Evolutionary conservation across 1,140 invertebrate genomes (phyloP), one percentile per base, ranked within the genome.

Genomic region (Condylostylus longicornis): DNA sequence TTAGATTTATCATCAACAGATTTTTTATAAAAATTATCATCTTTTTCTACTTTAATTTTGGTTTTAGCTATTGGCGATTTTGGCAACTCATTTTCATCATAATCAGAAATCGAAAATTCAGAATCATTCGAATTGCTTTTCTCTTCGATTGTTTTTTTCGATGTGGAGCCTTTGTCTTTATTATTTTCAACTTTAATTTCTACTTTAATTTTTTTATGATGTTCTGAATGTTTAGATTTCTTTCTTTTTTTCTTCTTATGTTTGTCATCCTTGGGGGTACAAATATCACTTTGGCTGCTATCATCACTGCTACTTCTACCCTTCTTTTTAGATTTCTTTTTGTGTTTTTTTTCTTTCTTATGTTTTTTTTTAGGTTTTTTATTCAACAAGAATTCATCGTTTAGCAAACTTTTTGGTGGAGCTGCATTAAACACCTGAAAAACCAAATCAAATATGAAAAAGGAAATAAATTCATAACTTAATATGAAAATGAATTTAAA

Each of bases 291-390:
- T 5, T 67, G 66, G 0, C 60, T 60, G 4, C 62, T 65, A 30
- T 65, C 58, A 13, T 68, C 64, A 37, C 64, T 66, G 12, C 55
- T 61, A 10, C 60, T 68, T 27, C 68, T 67, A 43, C 65, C 68
- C 33, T 54, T 62, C 30, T 69, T 71, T 45, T 64, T 67, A 6
- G 61, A 58, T 47, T 76, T 40, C n/a, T 54, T 57, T 37, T 71
- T 70, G 50, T 61, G 62, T 18, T 61, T 66, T 18, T 64, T 63
- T 23, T 66, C 65, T 35, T 69, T 65, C 33, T 71, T 72, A 29
- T 66, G 66, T 35, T 71, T 68, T 30, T 48, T 50, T 22, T 63
- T 64, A 3, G 48, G 50, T 36, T 63, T 64, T 20, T 66, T 65
- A 17, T 44, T 27, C 1, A 53, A 35, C 19, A 50, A 35, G 35